These are phyloP conservation scores for Laupala kohalensis DNA, from an alignment of 1,140 invertebrate genomes.

Conservation along the genomic window DNA sequence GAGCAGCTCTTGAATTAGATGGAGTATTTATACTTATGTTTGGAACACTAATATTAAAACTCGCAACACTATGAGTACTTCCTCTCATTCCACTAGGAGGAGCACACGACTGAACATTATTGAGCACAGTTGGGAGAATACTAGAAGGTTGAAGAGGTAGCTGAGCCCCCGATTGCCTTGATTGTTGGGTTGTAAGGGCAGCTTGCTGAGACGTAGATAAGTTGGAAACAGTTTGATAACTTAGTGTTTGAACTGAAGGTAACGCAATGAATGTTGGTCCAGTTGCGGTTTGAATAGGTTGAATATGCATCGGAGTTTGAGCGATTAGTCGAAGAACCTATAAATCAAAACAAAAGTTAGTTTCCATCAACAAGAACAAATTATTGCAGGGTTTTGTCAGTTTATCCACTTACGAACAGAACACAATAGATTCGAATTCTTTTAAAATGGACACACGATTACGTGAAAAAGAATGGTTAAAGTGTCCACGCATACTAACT, in stretches of 20 bases:
- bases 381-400: too few relatives aligned
- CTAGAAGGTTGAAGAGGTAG: not conserved
- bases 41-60: not conserved
- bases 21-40: not conserved
- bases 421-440: too few relatives aligned
- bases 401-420: too few relatives aligned
- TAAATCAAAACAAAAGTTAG: too few relatives aligned
- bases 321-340: conserved; percentile 24
- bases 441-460: too few relatives aligned
- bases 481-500: too few relatives aligned
- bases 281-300: conserved; percentile 34
- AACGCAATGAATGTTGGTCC: conserved; percentile 34
- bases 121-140: not conserved
- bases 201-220: conserved; percentile 1
- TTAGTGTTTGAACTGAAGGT: conserved; percentile 17
- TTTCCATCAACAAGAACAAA: too few relatives aligned
- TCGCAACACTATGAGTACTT: not conserved
- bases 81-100: not conserved
- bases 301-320: conserved; percentile 29
- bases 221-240: conserved; percentile 6
- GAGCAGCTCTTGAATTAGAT: not conserved
- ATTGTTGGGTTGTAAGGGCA: not conserved
- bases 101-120: not conserved
- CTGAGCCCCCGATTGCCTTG: not conserved
- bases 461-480: too few relatives aligned